phyloP scores from a whole-genome alignment of 2,113 vertebrate genomes.

The Alexandromys fortis region DNA sequence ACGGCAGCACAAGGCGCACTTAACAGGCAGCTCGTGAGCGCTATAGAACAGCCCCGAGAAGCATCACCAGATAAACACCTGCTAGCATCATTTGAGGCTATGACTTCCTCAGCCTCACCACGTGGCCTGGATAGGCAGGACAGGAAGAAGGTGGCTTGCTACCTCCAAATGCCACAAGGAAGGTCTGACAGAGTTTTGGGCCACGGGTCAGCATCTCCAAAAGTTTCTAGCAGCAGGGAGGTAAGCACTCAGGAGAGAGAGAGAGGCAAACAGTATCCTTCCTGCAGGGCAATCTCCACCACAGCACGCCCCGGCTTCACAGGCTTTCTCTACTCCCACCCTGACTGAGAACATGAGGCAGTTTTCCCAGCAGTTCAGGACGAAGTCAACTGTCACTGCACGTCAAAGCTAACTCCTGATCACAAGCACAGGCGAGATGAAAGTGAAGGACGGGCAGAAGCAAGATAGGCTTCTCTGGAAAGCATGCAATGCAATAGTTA shows the following conservation, averaged over 20 bases:
- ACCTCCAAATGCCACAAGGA: conserved; percentile 47
- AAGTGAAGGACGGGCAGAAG: conserved; percentile 51
- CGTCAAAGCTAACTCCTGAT: conserved; percentile 53
- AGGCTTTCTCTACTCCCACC: conserved; percentile 10
- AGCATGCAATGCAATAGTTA: conserved; percentile 60
- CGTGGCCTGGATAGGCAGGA: not conserved
- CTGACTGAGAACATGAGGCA: conserved; percentile 34
- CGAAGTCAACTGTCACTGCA: conserved; percentile 62
- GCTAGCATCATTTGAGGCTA: not conserved
- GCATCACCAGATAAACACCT: conserved; percentile 15
- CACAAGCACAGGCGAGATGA: conserved; percentile 45
- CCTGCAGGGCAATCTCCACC: not conserved
- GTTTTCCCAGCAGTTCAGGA: conserved; percentile 65
- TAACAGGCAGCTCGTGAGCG: not conserved
- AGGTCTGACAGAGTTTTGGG: not conserved
- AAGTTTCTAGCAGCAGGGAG: conserved; percentile 24
- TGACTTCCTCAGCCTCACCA: conserved; percentile 8
- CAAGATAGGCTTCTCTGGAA: conserved; percentile 25
- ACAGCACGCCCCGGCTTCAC: not conserved
- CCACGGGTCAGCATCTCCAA: not conserved
- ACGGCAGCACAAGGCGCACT: conserved; percentile 13
- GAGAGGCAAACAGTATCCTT: not conserved
- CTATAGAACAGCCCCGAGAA: not conserved
- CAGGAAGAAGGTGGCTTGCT: not conserved
- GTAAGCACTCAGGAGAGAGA: not conserved